Conservation (phyloP, 2,888 invertebrate species). For the Nomada hirtipes region DNA sequence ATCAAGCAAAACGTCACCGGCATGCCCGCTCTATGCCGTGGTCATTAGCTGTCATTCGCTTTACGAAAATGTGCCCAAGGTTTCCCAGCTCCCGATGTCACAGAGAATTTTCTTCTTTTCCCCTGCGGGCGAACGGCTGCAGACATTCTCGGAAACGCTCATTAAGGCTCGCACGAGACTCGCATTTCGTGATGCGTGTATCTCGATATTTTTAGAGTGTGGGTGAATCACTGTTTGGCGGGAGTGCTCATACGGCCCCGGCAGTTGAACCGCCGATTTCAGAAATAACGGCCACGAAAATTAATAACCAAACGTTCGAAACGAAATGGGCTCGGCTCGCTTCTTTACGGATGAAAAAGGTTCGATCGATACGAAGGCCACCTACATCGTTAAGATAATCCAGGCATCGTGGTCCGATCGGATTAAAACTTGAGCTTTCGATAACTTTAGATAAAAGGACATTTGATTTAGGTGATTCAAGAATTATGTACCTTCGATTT, state of each 20-base stretch:
- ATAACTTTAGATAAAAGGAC: no score
- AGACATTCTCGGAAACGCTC: slow-evolving; percentile 53
- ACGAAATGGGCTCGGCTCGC: neutral
- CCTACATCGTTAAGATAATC: no score
- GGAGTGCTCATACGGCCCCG: slow-evolving; percentile 65
- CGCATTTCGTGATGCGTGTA: slow-evolving; percentile 72
- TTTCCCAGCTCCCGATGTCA: slow-evolving; percentile 8
- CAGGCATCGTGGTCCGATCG: no score
- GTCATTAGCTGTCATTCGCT: slow-evolving; percentile 22
- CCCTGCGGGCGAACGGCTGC: slow-evolving; percentile 32
- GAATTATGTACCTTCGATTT: no score
- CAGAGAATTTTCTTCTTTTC: slow-evolving; percentile 37
- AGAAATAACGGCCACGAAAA: slow-evolving; percentile 81
- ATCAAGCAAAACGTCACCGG: slow-evolving; percentile 5
- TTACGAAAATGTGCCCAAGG: slow-evolving; percentile 27
- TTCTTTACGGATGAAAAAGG: neutral
- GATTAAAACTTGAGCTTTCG: no score
- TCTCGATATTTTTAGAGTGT: slow-evolving; percentile 81
- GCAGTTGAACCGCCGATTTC: slow-evolving; percentile 81
- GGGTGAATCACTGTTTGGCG: slow-evolving; percentile 82
- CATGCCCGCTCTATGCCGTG: neutral
- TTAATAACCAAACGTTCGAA: slow-evolving; percentile 76
- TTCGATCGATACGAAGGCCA: no score
- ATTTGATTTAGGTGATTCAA: no score
- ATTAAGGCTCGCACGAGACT: slow-evolving; percentile 54